Evolutionary conservation across 2,797 vertebrate species (phyloP), one percentile per base, ranked within the genome.

Genomic region (Merluccius polli): DNA sequence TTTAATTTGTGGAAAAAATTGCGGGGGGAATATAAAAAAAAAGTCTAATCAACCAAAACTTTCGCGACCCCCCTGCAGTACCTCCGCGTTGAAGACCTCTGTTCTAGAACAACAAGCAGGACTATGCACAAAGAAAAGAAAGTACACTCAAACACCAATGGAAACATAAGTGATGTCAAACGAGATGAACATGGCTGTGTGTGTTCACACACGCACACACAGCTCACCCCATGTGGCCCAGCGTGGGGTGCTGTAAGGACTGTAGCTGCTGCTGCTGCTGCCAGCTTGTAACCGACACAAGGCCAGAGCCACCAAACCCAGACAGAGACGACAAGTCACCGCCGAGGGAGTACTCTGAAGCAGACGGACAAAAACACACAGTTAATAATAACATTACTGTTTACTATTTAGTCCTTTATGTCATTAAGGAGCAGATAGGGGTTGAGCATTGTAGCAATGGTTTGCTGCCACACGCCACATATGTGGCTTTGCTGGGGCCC

Each of bases 231-330:
- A 98, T 85, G 75, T 98, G 96, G 79, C 95, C 95, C 65, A 98
- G 94, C 73, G 95, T 94, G 10, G 96, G 95, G 10, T 96, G 95
- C 78, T 96, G 95, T 87, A 98, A 94, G 77, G 93, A 96, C 88
- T 97, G 96, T 21, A 97, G 94, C 85, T 97, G 96, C 73, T 97
- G 96, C 48, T 97, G 97, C 48, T 97, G 96, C 82, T 96, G 97
- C 97, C 97, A 99, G 90, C 91, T 94, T 38, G 95, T 93, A 73
- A 97, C 94, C 12, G 97, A 97, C 44, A 95, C 96, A 65, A 98
- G 95, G 77, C 94, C 94, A 86, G 95, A 92, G 27, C 94, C 94
- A 77, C 97, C 97, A 79, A 97, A 98, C 2, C 95, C 94, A 27
- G 96, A 95, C 76, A 98, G 93, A 69, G 95, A 95, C 67, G 95